Conservation (phyloP, 2,888 invertebrate genomes). For the Acronicta aceris region DNA sequence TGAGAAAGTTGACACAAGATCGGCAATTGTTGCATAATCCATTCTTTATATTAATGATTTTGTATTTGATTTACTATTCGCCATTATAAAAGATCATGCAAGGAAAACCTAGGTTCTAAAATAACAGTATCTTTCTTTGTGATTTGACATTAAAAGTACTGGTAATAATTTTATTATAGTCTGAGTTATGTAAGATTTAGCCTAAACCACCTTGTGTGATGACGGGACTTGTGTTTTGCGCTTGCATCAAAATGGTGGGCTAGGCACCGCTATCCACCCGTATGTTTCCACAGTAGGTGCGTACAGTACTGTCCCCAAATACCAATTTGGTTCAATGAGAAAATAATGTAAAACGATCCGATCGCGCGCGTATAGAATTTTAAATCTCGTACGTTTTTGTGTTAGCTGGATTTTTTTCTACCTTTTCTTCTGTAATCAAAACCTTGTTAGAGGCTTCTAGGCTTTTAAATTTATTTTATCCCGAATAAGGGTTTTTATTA, state of each 20-base stretch:
- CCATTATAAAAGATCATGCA: no score
- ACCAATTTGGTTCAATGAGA: slow-evolving; percentile 75
- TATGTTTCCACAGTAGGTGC: slow-evolving; percentile 43
- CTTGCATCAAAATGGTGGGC: background rate
- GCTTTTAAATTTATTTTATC: slow-evolving; percentile 38
- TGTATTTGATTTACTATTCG: no score
- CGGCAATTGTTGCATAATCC: no score
- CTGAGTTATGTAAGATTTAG: no score
- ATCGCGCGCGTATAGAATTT: slow-evolving; percentile 74
- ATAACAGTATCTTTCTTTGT: no score
- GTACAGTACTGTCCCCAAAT: slow-evolving; percentile 68
- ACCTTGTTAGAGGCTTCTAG: slow-evolving; percentile 47
- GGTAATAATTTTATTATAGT: no score
- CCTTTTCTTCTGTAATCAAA: slow-evolving; percentile 50
- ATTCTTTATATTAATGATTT: no score
- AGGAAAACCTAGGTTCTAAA: no score
- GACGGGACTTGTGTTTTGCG: no score
- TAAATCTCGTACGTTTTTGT: slow-evolving; percentile 63
- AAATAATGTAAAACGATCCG: slow-evolving; percentile 78
- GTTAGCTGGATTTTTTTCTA: slow-evolving; percentile 36
- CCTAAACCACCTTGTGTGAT: no score
- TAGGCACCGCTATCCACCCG: slow-evolving; percentile 5
- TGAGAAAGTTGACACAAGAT: no score
- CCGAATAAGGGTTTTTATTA: slow-evolving; percentile 21
- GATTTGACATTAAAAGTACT: no score